These are phyloP conservation scores for Chelmon rostratus DNA, from an alignment of 2,797 vertebrate species.

Conservation along the genomic window DNA sequence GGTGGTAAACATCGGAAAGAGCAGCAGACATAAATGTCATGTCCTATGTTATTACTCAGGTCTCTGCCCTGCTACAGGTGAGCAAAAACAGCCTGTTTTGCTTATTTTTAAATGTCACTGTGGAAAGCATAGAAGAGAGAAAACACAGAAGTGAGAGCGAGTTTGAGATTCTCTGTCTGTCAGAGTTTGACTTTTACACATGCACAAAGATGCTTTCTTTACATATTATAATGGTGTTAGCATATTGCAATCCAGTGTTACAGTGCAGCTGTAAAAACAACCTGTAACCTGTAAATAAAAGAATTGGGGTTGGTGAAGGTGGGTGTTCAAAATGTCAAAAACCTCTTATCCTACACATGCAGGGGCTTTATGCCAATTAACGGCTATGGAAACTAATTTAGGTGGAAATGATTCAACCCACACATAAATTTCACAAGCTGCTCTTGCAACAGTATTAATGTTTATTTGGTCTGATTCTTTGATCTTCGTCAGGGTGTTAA, in stretches of 20 bases:
- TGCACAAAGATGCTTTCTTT: neutral
- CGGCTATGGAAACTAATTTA: constrained; percentile 55
- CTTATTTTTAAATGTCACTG: constrained; percentile 75
- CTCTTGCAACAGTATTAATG: neutral
- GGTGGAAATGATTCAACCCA: constrained; percentile 59
- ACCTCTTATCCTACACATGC: neutral
- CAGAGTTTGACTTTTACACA: constrained; percentile 20
- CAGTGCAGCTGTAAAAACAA: neutral
- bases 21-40: constrained; percentile 62
- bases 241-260: neutral
- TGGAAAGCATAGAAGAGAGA: constrained; percentile 54
- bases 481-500: neutral
- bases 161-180: constrained; percentile 33
- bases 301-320: constrained; percentile 25
- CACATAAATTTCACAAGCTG: constrained; percentile 30
- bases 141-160: constrained; percentile 25
- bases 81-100: constrained; percentile 58
- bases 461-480: constrained; percentile 1
- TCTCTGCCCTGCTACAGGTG: constrained; percentile 52
- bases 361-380: constrained; percentile 51
- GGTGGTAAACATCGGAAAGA: constrained; percentile 69
- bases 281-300: too few relatives aligned
- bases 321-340: constrained; percentile 55
- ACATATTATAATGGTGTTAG: neutral
- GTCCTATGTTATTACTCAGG: constrained; percentile 39